phyloP scores from a whole-genome alignment of 1,140 invertebrate species.

The Leptopilina clavipes region DNA sequence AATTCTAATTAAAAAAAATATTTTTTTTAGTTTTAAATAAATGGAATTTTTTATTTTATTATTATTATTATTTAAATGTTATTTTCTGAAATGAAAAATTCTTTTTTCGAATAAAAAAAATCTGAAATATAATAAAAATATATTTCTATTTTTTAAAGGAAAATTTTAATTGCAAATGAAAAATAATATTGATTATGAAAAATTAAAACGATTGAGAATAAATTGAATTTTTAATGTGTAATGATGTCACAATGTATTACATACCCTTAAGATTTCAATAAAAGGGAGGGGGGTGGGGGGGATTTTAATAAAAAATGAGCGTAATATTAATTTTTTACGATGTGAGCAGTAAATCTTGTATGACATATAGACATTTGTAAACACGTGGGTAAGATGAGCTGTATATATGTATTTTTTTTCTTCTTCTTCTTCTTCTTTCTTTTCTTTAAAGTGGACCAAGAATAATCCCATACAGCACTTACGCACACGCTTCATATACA shows the following conservation, averaged over 20 bases:
- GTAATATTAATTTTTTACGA: constrained; percentile 17
- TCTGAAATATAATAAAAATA: no score
- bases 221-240: no score
- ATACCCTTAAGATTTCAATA: background rate
- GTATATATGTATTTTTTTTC: constrained; percentile 3
- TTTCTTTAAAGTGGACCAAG: background rate
- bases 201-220: background rate
- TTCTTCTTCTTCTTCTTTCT: background rate
- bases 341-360: constrained; percentile 19
- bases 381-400: constrained; percentile 11
- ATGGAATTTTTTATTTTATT: no score
- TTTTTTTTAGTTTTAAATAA: no score
- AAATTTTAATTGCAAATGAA: background rate
- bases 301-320: constrained; percentile 2
- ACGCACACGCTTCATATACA: constrained; percentile 19
- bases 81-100: no score
- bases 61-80: no score
- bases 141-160: no score
- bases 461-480: background rate
- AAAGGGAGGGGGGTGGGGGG: background rate
- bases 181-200: background rate
- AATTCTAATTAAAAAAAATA: no score
- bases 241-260: background rate
- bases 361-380: constrained; percentile 23
- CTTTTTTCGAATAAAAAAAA: no score